phyloP scores from a whole-genome alignment of 2,797 vertebrate species.

The Telmatherina bonti region DNA sequence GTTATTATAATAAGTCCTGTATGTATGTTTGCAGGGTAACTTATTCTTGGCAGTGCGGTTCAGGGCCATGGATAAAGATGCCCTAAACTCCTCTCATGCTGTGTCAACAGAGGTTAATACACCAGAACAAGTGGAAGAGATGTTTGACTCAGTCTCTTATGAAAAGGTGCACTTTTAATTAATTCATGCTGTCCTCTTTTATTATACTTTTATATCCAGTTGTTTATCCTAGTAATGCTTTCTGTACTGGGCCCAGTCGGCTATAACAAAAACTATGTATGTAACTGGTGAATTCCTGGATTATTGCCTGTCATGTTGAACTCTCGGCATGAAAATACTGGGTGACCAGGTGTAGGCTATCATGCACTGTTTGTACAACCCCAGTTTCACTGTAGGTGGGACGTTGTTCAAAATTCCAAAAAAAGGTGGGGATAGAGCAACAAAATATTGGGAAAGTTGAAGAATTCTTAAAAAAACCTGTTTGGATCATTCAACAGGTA shows the following conservation, averaged over 20 bases:
- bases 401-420: too few species aligned
- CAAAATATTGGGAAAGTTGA: too few species aligned
- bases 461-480: too few species aligned
- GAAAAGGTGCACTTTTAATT: slow-evolving; percentile 87
- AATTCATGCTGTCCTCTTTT: background rate
- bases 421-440: too few species aligned
- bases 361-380: background rate
- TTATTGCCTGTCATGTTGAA: background rate
- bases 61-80: slow-evolving; percentile 90
- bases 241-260: background rate
- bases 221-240: slow-evolving; percentile 1
- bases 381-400: too few species aligned
- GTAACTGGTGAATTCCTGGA: background rate
- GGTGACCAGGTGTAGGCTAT: background rate
- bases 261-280: background rate
- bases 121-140: slow-evolving; percentile 92
- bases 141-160: slow-evolving; percentile 96
- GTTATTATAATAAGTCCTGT: background rate
- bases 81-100: slow-evolving; percentile 91
- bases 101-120: slow-evolving; percentile 88
- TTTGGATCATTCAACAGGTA: too few species aligned
- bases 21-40: slow-evolving; percentile 84
- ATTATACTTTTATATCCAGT: background rate
- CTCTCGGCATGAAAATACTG: background rate
- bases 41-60: slow-evolving; percentile 89